Conservation (phyloP, 2,888 invertebrate genomes). For the Lithophane leautieri region DNA sequence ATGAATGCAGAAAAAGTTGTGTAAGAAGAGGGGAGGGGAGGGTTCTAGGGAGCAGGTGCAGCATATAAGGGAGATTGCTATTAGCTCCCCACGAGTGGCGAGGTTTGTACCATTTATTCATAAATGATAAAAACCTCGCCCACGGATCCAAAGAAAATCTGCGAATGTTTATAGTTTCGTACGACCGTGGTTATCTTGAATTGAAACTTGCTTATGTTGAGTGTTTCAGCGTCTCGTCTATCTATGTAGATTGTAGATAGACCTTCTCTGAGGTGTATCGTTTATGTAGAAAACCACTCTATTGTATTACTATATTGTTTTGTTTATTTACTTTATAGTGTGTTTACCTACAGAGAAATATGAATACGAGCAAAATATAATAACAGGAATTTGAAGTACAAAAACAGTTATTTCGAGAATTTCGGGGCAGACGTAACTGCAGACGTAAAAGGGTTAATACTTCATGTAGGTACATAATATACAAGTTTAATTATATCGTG, state of each 20-base stretch:
- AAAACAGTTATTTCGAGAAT: constrained; percentile 17
- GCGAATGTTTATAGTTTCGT: background rate
- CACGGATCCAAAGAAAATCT: constrained; percentile 22
- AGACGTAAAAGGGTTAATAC: background rate
- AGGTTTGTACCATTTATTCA: constrained; percentile 19
- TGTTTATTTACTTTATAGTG: constrained; percentile 24
- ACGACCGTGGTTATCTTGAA: constrained; percentile 16
- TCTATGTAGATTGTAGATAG: constrained; percentile 8
- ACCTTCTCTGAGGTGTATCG: constrained; percentile 8
- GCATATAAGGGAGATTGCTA: constrained; percentile 12
- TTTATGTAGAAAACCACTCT: constrained; percentile 37
- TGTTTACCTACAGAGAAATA: constrained; percentile 23
- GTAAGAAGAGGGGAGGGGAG: background rate
- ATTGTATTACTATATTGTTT: constrained; percentile 24
- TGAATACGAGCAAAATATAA: constrained; percentile 18
- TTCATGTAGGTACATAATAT: background rate
- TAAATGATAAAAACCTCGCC: too few relatives aligned
- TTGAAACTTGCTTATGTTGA: constrained; percentile 39
- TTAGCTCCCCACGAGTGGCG: constrained; percentile 25
- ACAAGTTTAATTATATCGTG: background rate
- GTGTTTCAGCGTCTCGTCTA: constrained; percentile 32
- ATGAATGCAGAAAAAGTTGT: constrained; percentile 16
- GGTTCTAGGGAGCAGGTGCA: constrained; percentile 37
- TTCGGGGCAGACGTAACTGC: background rate
- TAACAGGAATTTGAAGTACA: constrained; percentile 23